A percentile compares a stretch with the other conserved stretches of the same genome.
Evolutionary conservation across 1,140 invertebrate genomes (phyloP).

Genomic region (Trachymyrmex cornetzi): DNA sequence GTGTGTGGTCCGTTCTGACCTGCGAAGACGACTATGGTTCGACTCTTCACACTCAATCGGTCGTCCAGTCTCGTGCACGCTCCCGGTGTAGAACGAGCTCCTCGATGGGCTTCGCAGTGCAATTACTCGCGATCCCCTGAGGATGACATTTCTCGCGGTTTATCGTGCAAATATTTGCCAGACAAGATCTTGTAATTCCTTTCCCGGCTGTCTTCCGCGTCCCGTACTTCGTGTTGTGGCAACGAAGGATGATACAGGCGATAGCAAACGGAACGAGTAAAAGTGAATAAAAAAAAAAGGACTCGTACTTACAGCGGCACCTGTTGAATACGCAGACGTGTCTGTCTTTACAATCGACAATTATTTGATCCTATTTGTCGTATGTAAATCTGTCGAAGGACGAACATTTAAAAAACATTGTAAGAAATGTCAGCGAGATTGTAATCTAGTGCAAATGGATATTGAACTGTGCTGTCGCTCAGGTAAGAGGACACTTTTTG

Average conservation of each 20-base stretch:
- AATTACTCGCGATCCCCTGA: conserved; percentile 32
- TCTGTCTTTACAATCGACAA: conserved; percentile 58
- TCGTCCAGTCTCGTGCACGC: conserved; percentile 23
- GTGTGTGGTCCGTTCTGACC: conserved; percentile 47
- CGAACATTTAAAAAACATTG: background rate
- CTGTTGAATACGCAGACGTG: conserved; percentile 70
- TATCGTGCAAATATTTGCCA: conserved; percentile 76
- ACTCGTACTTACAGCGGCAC: conserved; percentile 64
- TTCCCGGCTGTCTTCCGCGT: background rate
- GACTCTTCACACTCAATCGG: conserved; percentile 30
- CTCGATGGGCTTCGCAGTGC: background rate
- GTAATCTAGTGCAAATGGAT: background rate
- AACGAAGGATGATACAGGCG: background rate
- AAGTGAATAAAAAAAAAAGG: conserved; percentile 10
- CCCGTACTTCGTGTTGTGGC: background rate
- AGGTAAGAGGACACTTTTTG: background rate
- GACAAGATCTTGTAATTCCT: conserved; percentile 64
- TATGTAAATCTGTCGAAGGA: conserved; percentile 5
- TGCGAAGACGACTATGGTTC: background rate
- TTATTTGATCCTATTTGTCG: conserved; percentile 44
- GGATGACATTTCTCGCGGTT: conserved; percentile 44
- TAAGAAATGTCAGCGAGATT: background rate
- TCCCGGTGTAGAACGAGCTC: conserved; percentile 14
- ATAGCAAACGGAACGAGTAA: background rate
- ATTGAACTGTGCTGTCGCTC: background rate